Percentiles rank a stretch among this genome's conserved stretches.
Evolutionary conservation across 2,888 invertebrate genomes (phyloP).

Genomic region (Clitarchus hookeri): DNA sequence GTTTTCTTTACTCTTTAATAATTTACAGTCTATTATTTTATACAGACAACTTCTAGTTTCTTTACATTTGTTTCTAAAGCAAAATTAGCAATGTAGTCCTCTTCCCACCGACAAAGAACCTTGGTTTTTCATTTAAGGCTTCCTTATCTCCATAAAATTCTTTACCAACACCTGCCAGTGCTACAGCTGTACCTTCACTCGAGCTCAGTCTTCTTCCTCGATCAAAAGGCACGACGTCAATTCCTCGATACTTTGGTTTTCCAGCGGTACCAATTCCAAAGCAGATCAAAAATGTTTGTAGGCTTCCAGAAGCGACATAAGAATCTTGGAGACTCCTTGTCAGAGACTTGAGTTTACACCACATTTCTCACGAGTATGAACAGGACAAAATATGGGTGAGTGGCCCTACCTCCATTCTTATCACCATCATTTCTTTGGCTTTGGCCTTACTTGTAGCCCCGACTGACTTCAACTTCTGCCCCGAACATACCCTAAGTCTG

Average conservation of each 20-base stretch:
- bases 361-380: background rate
- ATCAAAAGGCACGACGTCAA: background rate
- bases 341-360: background rate
- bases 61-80: background rate
- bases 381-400: too few species aligned
- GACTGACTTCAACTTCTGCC: too few species aligned
- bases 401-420: too few species aligned
- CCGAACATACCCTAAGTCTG: too few species aligned
- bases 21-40: too few species aligned
- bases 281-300: background rate
- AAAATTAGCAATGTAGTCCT: background rate
- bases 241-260: background rate
- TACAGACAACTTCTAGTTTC: too few species aligned
- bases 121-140: background rate
- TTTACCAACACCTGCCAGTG: background rate
- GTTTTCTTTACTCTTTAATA: conserved; percentile 9
- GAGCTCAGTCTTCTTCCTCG: background rate
- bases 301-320: background rate
- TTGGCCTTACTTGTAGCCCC: too few species aligned
- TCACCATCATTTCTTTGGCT: too few species aligned
- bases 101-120: background rate
- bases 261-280: background rate
- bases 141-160: background rate
- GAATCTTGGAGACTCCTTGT: background rate
- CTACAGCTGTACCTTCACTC: background rate